Base-by-base conservation (phyloP, 2,113 vertebrate genomes). In the Murina feae region DNA sequence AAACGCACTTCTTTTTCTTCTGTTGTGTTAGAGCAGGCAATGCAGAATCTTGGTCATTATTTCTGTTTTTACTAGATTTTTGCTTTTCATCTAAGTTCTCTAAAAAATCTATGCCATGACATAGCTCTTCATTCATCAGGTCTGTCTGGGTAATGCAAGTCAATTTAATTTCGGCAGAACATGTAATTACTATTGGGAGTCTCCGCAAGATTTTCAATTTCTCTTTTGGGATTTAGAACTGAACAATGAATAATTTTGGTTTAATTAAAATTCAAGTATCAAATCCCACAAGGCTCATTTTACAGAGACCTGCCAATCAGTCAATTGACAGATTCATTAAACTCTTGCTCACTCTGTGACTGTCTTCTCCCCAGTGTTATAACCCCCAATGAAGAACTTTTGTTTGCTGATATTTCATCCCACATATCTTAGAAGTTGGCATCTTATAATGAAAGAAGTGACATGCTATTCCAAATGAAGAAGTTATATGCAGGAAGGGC, bases 201-300 rank as follows among this genome's bases (percentile, higher is more conserved):
- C 53, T 86, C 91, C 90, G 86, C 69, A 97, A 94, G 53, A 91
- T 10, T 84, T 96, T 93, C 10, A 71, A 4, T 95, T 96, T 96
- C 53, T 95, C 90, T 96, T 97, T 65, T 95, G 37, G 63, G 55
- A 96, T 90, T 96, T 90, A 91, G 91, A 95, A 97, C 86, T 44
- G 37, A 97, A 89, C 53, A 96, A 78, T 83, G 89, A 96, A 93
- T 96, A 93, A 95, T 96, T 96, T 98, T 90, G 92, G 60, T 94
- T 96, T 86, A 98, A 97, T 97, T 97, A 96, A 97, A 97, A 96
- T 95, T 97, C 82, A 96, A 95, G 49, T 11, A 53, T 95, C 63
- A 93, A 95, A 89, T 96, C 92, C 37, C 78, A 32, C 35, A 68
- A 93, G 84, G 49, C 90, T 94, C 92, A 9, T 92, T 86, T 97